Evolutionary conservation across 2,113 vertebrate genomes (phyloP).

Genomic region (Heliornis fulica): DNA sequence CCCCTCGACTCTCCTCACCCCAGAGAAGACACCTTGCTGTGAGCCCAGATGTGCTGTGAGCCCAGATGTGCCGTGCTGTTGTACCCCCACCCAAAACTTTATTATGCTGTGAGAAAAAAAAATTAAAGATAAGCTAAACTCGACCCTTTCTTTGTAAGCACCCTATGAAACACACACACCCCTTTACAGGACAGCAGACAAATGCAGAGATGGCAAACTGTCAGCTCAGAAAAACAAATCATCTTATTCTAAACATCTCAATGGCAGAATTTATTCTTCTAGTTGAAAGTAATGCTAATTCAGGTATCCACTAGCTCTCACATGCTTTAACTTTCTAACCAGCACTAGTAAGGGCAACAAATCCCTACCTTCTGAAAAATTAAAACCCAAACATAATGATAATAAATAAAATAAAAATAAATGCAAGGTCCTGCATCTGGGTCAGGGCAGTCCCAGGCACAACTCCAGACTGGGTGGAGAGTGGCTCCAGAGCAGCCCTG

Average conservation of each 20-base stretch:
- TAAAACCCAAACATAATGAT: too few species aligned
- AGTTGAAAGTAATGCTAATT: not conserved
- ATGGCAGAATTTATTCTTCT: not conserved
- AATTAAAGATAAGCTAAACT: too few species aligned
- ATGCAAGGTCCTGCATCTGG: too few species aligned
- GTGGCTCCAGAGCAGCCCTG: too few species aligned
- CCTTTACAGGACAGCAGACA: not conserved
- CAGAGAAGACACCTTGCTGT: not conserved
- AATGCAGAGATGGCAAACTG: not conserved
- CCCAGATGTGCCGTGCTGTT: not conserved
- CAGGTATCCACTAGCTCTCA: not conserved
- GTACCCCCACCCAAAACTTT: not conserved
- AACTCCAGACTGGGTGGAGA: too few species aligned
- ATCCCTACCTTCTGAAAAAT: not conserved
- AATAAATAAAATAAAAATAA: too few species aligned
- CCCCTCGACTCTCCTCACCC: not conserved
- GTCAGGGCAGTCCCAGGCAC: too few species aligned
- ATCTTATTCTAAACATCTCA: not conserved
- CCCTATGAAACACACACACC: not conserved
- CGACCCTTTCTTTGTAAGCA: not conserved
- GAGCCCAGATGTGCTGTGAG: not conserved
- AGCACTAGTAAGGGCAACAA: not conserved
- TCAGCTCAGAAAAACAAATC: not conserved
- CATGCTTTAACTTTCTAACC: not conserved
- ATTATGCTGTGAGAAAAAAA: not conserved